Conservation (phyloP, 1,140 invertebrate genomes). For the Heliconius nattereri region DNA sequence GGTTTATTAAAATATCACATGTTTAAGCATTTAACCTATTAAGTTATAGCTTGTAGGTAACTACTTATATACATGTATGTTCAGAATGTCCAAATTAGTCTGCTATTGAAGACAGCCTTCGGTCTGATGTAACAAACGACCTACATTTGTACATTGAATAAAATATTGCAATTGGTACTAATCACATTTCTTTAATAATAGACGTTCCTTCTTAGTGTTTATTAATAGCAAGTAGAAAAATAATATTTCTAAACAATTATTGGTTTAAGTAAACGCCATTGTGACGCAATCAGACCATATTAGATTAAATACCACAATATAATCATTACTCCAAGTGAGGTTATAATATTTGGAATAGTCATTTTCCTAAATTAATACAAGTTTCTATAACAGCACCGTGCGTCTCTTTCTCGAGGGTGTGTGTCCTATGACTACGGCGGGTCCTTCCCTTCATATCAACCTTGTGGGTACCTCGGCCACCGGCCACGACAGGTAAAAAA, state of each 20-base stretch:
- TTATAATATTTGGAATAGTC: no score
- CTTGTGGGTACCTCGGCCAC: slow-evolving; percentile 67
- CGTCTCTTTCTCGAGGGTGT: slow-evolving; percentile 86
- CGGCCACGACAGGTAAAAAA: slow-evolving; percentile 60
- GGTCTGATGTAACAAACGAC: slow-evolving; percentile 19
- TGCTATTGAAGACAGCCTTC: slow-evolving; percentile 20
- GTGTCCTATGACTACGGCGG: slow-evolving; percentile 83
- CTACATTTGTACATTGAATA: slow-evolving; percentile 16
- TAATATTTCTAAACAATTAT: no score
- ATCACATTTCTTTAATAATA: slow-evolving; percentile 5
- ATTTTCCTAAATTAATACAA: background rate
- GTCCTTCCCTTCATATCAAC: slow-evolving; percentile 72
- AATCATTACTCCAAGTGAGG: no score
- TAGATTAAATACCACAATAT: no score
- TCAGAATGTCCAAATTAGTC: slow-evolving; percentile 11
- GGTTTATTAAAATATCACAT: no score
- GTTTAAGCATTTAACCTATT: background rate
- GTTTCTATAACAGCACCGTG: slow-evolving; percentile 80
- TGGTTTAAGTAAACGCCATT: no score
- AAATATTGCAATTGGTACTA: slow-evolving; percentile 8
- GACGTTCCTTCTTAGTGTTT: background rate
- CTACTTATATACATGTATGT: background rate
- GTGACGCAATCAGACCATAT: no score
- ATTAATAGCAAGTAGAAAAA: background rate
- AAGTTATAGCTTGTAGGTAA: background rate